Conservation (phyloP, 2,797 vertebrate genomes). For the Nothura maculosa region DNA sequence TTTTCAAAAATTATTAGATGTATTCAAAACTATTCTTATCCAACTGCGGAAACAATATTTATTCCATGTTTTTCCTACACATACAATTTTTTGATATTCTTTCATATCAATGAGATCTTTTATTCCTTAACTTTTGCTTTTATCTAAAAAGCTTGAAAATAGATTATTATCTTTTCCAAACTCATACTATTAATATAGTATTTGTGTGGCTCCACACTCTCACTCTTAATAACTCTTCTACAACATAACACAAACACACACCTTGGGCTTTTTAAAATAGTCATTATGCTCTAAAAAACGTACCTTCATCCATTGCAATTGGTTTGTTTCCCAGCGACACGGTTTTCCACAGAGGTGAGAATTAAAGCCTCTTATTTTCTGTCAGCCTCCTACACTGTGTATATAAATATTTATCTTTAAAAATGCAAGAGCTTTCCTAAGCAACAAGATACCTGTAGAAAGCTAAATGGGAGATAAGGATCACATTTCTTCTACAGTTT, state of each 20-base stretch:
- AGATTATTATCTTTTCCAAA: not conserved
- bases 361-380: conserved; percentile 37
- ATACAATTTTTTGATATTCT: not conserved
- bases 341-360: conserved; percentile 51
- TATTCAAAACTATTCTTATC: not conserved
- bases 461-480: not conserved
- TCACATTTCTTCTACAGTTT: conserved; percentile 52
- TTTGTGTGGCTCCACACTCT: conserved; percentile 16
- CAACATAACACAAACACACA: not conserved
- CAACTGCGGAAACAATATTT: not conserved
- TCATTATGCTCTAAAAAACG: conserved; percentile 61
- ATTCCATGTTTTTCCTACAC: not conserved
- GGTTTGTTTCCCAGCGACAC: conserved; percentile 8
- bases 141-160: conserved; percentile 1
- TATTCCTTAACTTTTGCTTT: not conserved
- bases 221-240: not conserved
- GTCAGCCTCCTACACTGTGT: not conserved
- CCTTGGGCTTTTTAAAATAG: conserved; percentile 25
- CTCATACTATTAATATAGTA: conserved; percentile 23
- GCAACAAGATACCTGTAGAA: conserved; percentile 21
- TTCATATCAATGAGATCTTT: not conserved
- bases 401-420: conserved; percentile 65
- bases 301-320: conserved; percentile 77
- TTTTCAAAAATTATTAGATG: not conserved
- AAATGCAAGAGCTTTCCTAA: conserved; percentile 59